Percentiles rank a stretch among this genome's conserved stretches.
phyloP scores from a whole-genome alignment of 2,113 vertebrate species.

The Spermophilus dauricus region DNA sequence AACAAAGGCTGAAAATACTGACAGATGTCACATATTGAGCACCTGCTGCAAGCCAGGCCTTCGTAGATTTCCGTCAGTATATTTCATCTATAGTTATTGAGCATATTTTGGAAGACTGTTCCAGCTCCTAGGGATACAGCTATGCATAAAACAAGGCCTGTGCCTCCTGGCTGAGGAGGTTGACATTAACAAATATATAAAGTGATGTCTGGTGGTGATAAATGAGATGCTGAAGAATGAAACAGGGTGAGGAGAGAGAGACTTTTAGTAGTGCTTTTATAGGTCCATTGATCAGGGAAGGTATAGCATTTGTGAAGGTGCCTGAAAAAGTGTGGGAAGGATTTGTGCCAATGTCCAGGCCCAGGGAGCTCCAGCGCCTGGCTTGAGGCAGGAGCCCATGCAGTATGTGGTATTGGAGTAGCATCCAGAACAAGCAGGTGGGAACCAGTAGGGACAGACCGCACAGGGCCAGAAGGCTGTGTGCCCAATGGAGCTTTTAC shows the following conservation, averaged over 20 bases:
- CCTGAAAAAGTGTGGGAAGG: not conserved
- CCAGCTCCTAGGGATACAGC: not conserved
- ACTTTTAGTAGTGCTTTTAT: not conserved
- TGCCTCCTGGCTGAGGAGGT: not conserved
- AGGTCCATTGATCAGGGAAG: not conserved
- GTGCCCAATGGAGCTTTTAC: not conserved
- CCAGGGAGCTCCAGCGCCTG: not conserved
- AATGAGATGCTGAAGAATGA: not conserved
- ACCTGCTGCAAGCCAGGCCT: not conserved
- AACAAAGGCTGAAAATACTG: not conserved
- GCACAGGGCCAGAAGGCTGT: rapidly evolving
- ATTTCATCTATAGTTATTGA: not conserved
- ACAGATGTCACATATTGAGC: not conserved
- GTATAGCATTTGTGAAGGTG: not conserved
- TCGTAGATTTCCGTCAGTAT: not conserved
- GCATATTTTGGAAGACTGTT: not conserved
- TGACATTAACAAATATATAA: not conserved
- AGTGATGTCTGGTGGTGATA: not conserved
- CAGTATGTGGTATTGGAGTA: no score
- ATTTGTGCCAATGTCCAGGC: not conserved
- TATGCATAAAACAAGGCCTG: not conserved
- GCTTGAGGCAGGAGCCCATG: not conserved
- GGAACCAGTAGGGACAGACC: not conserved
- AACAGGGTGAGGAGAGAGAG: not conserved
- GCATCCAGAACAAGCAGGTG: not conserved